Base-by-base conservation (phyloP, 2,113 vertebrate genomes). In the Trogon melanurus region DNA sequence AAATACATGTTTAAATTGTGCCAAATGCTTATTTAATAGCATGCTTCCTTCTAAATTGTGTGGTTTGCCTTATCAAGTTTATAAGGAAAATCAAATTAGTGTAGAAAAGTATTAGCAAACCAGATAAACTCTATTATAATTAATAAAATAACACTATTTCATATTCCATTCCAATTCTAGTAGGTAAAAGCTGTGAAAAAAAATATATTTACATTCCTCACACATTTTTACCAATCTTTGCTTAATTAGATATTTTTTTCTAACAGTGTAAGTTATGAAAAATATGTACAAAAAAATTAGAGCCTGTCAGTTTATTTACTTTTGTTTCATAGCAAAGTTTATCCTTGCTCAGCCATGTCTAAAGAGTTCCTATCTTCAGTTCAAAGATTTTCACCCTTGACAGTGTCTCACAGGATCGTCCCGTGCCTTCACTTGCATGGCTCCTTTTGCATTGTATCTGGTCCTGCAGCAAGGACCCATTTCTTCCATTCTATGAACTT, bases 381-480 rank as follows among this genome's bases (percentile, higher is more conserved):
- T 89, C 23, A 48, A 47, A 34, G 41, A 27, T 9, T 80, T 74
- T 47, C 60, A 80, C 26, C 60, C 86, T 65, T 62, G 75, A 32
- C 62, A 94, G 72, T 18, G 73, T 32, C 34, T 58, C 44, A 36
- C 27, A 41, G 36, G 48, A 34, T 64, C 3, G 1, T 19, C 20
- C 10, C 1, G 0, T 16, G 30, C 23, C 32, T 91, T 78, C 72
- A 50, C 65, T 85, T 56, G 5, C 32, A 32, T 2, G 0, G 9
- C 7, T 85, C 22, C 38, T 73, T 78, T 9, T 3, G 16, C 3
- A 0, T 21, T n/a, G n/a, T 47, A 62, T 36, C 53, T 27, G 32
- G 53, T 83, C 34, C 26, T 2, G 1, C 0, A 6, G 9, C 14
- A 23, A 73, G 58, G 45, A 78, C 10, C 7, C 3, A 0, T 57